Evolutionary conservation across 2,113 vertebrate species (phyloP).

Genomic region (Donacobius atricapilla): DNA sequence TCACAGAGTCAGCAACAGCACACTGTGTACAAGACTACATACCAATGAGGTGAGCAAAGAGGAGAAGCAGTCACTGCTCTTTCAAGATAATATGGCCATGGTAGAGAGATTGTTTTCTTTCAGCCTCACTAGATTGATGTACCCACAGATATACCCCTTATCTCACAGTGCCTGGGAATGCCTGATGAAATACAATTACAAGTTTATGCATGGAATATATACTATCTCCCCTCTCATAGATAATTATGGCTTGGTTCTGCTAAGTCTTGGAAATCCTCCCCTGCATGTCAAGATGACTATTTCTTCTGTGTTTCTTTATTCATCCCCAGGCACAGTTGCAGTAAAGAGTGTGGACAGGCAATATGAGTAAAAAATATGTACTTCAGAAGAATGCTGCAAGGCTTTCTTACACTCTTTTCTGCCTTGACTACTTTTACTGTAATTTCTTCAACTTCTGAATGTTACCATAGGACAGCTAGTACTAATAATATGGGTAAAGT

Average conservation of each 20-base stretch:
- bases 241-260: neutral
- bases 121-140: neutral
- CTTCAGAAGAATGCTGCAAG: neutral
- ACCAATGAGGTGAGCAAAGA: neutral
- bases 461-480: neutral
- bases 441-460: neutral
- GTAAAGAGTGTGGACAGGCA: neutral
- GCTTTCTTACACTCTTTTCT: neutral
- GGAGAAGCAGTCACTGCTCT: neutral
- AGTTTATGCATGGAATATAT: neutral
- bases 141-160: neutral
- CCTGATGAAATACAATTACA: neutral
- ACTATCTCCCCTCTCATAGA: neutral
- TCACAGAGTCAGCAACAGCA: neutral
- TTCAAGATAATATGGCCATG: neutral
- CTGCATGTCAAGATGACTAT: neutral
- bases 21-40: neutral
- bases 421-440: neutral
- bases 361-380: neutral
- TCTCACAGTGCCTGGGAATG: neutral
- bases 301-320: slow-evolving; percentile 6
- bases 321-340: neutral
- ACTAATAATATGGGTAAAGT: neutral
- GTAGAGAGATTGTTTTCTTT: neutral
- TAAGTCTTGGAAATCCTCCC: neutral